Evolutionary conservation across 2,113 vertebrate genomes (phyloP).

Genomic region (Toxotes chatareus): DNA sequence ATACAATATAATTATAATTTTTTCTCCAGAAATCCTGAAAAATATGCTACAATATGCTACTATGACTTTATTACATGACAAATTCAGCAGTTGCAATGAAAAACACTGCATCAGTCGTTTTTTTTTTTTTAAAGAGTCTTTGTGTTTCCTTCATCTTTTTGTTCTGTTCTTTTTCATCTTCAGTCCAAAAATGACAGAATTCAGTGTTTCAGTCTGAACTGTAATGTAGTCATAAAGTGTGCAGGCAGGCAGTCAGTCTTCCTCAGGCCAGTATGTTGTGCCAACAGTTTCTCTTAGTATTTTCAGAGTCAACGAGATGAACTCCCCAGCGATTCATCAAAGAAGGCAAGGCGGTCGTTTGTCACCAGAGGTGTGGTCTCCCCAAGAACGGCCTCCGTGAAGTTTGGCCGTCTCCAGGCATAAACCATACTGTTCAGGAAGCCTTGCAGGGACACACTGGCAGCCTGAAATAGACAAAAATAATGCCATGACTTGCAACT

Average conservation of each 20-base stretch:
- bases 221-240: slow-evolving; percentile 1
- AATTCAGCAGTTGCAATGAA: neutral
- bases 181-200: neutral
- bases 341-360: slow-evolving; percentile 69
- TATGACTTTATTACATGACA: neutral
- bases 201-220: slow-evolving; percentile 5
- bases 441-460: slow-evolving; percentile 84
- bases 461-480: slow-evolving; percentile 72
- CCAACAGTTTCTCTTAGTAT: neutral
- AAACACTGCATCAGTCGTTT: neutral
- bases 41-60: neutral
- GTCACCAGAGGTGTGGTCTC: slow-evolving; percentile 58
- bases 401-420: slow-evolving; percentile 85
- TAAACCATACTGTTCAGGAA: slow-evolving; percentile 87
- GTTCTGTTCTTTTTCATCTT: neutral
- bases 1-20: slow-evolving; percentile 12
- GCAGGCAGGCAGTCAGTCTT: neutral
- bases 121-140: neutral
- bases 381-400: slow-evolving; percentile 77
- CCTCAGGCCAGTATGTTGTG: neutral
- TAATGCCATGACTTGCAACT: neutral
- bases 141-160: slow-evolving; percentile 14
- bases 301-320: neutral
- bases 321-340: slow-evolving; percentile 79
- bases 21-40: neutral